These are phyloP conservation scores for Aethes cnicana DNA, from an alignment of 2,888 invertebrate species.

Conservation along the genomic window DNA sequence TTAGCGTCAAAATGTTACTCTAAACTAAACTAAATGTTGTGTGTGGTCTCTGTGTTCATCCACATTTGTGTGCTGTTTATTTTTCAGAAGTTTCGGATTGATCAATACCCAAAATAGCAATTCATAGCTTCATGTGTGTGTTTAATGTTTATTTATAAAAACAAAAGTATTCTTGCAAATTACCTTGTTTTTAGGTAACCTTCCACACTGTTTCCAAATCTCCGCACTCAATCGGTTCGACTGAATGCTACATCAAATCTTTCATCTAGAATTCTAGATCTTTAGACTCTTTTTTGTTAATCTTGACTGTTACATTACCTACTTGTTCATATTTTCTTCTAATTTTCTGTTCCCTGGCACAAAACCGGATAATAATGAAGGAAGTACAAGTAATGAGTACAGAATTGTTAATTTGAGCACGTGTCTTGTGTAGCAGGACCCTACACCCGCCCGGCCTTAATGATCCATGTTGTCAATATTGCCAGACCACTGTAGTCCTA, in stretches of 20 bases:
- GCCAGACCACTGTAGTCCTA: constrained; percentile 65
- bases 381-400: constrained; percentile 81
- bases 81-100: constrained; percentile 4
- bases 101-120: neutral
- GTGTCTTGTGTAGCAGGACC: constrained; percentile 78
- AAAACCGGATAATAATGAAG: constrained; percentile 68
- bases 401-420: constrained; percentile 76
- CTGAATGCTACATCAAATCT: neutral
- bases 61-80: constrained; percentile 26
- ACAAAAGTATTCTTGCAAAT: neutral
- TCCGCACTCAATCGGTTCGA: constrained; percentile 15
- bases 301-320: constrained; percentile 51
- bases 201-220: constrained; percentile 33
- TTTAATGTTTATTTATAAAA: constrained; percentile 4
- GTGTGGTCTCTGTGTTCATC: constrained; percentile 26
- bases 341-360: constrained; percentile 76
- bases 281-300: no score
- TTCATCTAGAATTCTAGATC: constrained; percentile 18
- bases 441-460: constrained; percentile 66
- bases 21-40: constrained; percentile 18
- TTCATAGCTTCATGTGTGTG: constrained; percentile 1
- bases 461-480: constrained; percentile 69
- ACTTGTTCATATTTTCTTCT: constrained; percentile 69
- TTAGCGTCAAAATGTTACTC: constrained; percentile 11
- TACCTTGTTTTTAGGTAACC: constrained; percentile 20